Evolutionary conservation across 2,888 invertebrate genomes (phyloP), one percentile per base, ranked within the genome.

Genomic region (Sturmia bella): DNA sequence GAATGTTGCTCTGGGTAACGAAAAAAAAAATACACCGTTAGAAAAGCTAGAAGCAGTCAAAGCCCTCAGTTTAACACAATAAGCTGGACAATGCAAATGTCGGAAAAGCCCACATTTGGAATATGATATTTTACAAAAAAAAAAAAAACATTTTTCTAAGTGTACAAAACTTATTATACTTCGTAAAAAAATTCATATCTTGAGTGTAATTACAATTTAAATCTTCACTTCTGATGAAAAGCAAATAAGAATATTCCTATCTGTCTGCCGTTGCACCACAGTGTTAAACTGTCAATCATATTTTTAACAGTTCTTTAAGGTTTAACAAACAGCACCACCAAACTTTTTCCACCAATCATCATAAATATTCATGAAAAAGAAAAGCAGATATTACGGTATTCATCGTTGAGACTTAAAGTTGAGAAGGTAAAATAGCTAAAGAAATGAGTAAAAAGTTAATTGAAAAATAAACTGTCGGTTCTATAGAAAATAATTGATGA

Each of bases 221-320:
- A 61, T 56, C 43, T 48, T 37, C 15, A 43, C n/a, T 64, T 24
- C n/a, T 17, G 24, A 39, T 15, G 50, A 48, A 52, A 66, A 56
- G 12, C 21, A 56, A 50, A 39, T 45, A 70, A 70, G n/a, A 48
- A 61, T 61, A 45, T 69, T 52, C 80, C 66, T 59, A 66, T 48
- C 41, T 59, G 70, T 48, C 41, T 72, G 72, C 70, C 70, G 52
- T 80, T 80, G 70, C 61, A 70, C n/a, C n/a, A 21, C 68, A 81
- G 76, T 76, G 66, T 80, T 81, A 68, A 81, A 72, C 81, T 81
- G 81, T 81, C 81, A 81, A 76, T 81, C 76, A 81, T 68, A 54
- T 61, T 59, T 15, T 68, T 76, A 61, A 50, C 37, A 19, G 41
- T 56, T 39, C 37, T 56, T 57, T 59, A 21, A 50, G 32, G 24